Evolutionary conservation across 1,140 invertebrate genomes (phyloP).

Genomic region (Drosophila truncata): DNA sequence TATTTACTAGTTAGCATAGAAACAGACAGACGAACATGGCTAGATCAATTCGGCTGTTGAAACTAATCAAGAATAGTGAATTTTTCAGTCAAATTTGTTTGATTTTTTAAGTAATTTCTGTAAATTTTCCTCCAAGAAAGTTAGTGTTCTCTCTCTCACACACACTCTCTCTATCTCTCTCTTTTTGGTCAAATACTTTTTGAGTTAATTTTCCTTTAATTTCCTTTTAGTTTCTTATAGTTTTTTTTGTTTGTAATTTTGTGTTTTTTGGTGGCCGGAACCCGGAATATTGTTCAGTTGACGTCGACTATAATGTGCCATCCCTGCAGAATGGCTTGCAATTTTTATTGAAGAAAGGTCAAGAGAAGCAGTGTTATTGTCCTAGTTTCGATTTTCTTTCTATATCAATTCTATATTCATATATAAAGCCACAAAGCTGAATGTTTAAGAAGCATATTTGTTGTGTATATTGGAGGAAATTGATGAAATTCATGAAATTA

Average conservation of each 20-base stretch:
- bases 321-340: constrained; percentile 90
- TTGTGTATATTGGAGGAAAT: not conserved
- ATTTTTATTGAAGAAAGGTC: constrained; percentile 90
- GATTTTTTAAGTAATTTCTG: not conserved
- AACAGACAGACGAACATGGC: no score
- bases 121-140: not conserved
- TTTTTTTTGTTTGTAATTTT: constrained; percentile 41
- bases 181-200: constrained; percentile 8
- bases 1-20: no score
- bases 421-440: constrained; percentile 22
- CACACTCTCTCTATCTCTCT: not conserved
- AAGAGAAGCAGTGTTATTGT: constrained; percentile 56
- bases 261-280: constrained; percentile 64
- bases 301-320: constrained; percentile 90
- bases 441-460: constrained; percentile 1
- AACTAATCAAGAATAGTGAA: not conserved
- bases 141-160: not conserved
- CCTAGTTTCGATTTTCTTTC: constrained; percentile 27
- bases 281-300: constrained; percentile 88
- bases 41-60: not conserved
- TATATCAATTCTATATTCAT: no score
- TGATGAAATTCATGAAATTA: not conserved
- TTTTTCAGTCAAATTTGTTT: not conserved
- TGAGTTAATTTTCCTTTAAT: constrained; percentile 25
- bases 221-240: constrained; percentile 49